These are phyloP conservation scores for Dendronephthya gigantea DNA, from an alignment of 64 coral and sea anemone genomes.

Conservation along the genomic window DNA sequence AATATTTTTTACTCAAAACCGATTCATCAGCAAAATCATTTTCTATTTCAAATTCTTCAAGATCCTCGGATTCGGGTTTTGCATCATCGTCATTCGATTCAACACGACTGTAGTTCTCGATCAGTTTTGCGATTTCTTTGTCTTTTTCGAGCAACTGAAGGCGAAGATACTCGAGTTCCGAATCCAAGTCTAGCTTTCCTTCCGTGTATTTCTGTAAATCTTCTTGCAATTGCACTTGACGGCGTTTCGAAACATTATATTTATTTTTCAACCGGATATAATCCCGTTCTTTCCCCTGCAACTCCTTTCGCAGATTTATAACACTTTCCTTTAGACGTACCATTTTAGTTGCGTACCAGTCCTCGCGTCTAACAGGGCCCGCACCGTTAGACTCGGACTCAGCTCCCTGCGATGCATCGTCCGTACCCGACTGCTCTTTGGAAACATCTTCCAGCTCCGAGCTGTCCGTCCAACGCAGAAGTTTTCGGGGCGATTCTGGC, in stretches of 20 bases:
- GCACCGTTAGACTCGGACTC: neutral
- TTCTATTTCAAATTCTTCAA: neutral
- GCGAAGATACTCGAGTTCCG: neutral
- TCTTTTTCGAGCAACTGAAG: slow-evolving; percentile 10
- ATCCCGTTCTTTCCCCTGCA: neutral
- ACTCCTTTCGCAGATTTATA: neutral
- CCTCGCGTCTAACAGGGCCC: neutral
- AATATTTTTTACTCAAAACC: neutral
- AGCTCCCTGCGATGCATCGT: neutral
- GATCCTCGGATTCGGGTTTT: neutral
- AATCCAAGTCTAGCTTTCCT: neutral
- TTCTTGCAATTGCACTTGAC: neutral
- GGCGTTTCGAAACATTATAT: neutral
- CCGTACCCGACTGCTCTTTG: neutral
- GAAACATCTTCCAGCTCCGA: neutral
- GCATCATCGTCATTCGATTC: neutral
- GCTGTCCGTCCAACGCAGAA: neutral
- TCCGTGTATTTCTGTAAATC: neutral
- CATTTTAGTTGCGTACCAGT: neutral
- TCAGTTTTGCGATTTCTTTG: neutral
- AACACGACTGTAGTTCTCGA: neutral
- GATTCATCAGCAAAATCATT: neutral
- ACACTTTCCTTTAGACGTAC: neutral
- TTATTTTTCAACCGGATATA: neutral
- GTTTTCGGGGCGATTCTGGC: neutral